A percentile compares a stretch with the other conserved stretches of the same genome.
Conservation (phyloP, 2,888 invertebrate genomes). For the Mythimna pallens region DNA sequence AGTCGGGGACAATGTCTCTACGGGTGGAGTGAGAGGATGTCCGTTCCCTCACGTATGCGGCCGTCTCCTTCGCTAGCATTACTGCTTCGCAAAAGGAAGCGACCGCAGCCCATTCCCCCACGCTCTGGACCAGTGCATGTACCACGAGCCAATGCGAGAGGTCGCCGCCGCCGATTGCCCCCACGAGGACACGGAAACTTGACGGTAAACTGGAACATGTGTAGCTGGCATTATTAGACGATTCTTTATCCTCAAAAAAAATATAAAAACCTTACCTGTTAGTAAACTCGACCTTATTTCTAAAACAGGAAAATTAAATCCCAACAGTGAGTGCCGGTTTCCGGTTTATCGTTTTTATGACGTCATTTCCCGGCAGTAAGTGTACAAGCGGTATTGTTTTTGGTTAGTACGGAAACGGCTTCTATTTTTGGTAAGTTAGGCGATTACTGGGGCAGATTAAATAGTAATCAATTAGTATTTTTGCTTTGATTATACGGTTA, state of each 20-base stretch:
- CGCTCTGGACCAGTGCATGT: too few species aligned
- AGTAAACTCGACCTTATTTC: constrained; percentile 35
- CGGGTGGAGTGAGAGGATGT: too few species aligned
- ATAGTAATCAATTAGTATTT: constrained; percentile 37
- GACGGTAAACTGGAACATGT: too few species aligned
- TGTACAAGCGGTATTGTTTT: constrained; percentile 46
- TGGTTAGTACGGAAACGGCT: constrained; percentile 10
- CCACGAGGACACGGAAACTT: too few species aligned
- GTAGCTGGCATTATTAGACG: too few species aligned
- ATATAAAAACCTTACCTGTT: constrained; percentile 4
- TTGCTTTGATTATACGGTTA: not conserved
- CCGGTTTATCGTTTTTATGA: constrained; percentile 58
- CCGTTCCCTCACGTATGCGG: too few species aligned
- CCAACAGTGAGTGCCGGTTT: constrained; percentile 35
- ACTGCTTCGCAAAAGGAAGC: too few species aligned
- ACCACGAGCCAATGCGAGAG: too few species aligned
- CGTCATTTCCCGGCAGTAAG: constrained; percentile 54
- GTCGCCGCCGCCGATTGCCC: too few species aligned
- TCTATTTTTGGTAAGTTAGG: constrained; percentile 26
- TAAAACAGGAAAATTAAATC: constrained; percentile 55
- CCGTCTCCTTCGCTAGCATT: too few species aligned
- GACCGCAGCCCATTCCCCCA: too few species aligned
- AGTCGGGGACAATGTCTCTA: too few species aligned
- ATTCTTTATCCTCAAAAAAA: not conserved
- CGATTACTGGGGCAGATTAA: constrained; percentile 26